Evolutionary conservation across 2,113 vertebrate genomes (phyloP).

Genomic region (Channa maculata): DNA sequence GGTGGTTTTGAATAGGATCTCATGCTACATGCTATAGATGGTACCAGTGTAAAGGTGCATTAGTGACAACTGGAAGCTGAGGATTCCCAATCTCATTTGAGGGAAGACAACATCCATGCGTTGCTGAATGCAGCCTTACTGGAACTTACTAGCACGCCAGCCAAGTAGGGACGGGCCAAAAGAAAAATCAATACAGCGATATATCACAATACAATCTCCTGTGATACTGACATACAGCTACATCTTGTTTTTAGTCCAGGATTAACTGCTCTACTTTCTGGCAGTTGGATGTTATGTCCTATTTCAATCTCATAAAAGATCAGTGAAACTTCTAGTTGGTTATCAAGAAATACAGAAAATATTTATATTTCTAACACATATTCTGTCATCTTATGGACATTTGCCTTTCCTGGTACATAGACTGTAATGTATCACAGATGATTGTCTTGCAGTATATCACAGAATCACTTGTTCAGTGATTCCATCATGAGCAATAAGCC

Average conservation of each 20-base stretch:
- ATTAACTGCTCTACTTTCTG: not conserved
- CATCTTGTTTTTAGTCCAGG: not conserved
- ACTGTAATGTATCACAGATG: conserved; percentile 7
- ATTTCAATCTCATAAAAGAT: not conserved
- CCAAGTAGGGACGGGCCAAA: not conserved
- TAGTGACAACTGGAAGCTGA: conserved; percentile 43
- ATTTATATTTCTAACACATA: not conserved
- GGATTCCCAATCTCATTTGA: not conserved
- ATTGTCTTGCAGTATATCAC: conserved; percentile 22
- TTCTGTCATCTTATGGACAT: no score
- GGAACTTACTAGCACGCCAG: not conserved
- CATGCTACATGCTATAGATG: not conserved
- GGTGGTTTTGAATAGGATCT: conserved; percentile 43
- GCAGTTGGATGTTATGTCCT: not conserved
- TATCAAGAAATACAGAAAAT: not conserved
- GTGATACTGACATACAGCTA: conserved; percentile 2
- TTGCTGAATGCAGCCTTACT: not conserved
- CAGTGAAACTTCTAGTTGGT: no score
- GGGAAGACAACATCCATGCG: conserved; percentile 3
- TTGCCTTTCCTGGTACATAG: not conserved
- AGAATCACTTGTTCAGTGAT: conserved; percentile 26
- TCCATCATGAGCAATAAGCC: not conserved
- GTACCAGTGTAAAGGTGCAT: not conserved
- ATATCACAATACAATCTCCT: conserved; percentile 19
- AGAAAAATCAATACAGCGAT: not conserved